Evolutionary conservation across 2,797 vertebrate genomes (phyloP).

Genomic region (Glyptemys insculpta): DNA sequence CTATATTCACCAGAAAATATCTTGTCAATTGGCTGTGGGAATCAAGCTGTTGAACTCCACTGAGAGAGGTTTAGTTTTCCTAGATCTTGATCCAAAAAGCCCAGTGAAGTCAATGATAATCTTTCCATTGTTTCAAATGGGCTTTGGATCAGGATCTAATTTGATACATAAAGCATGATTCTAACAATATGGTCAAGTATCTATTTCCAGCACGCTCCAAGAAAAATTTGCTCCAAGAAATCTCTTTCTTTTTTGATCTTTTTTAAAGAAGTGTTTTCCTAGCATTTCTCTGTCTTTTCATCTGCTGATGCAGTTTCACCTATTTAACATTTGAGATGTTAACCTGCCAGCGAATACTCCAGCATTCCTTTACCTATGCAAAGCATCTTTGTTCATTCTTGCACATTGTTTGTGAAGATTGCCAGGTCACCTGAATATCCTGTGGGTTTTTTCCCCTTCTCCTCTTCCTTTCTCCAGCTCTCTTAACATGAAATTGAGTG

Average conservation of each 20-base stretch:
- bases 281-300: not conserved
- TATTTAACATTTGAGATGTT: not conserved
- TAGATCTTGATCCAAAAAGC: not conserved
- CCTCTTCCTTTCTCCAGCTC: not conserved
- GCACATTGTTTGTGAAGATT: not conserved
- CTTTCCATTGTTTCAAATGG: not conserved
- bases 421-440: not conserved
- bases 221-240: not conserved
- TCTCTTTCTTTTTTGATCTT: not conserved
- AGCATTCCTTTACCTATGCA: not conserved
- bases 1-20: not conserved
- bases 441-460: not conserved
- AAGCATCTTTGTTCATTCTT: not conserved
- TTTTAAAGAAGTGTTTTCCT: not conserved
- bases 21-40: not conserved
- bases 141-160: not conserved
- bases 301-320: not conserved
- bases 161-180: not conserved
- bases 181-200: not conserved
- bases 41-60: not conserved
- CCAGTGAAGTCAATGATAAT: not conserved
- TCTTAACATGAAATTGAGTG: not conserved
- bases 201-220: not conserved
- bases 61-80: not conserved
- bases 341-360: not conserved